Evolutionary conservation across 2,797 vertebrate genomes (phyloP).

Genomic region (Periophthalmus magnuspinnatus): DNA sequence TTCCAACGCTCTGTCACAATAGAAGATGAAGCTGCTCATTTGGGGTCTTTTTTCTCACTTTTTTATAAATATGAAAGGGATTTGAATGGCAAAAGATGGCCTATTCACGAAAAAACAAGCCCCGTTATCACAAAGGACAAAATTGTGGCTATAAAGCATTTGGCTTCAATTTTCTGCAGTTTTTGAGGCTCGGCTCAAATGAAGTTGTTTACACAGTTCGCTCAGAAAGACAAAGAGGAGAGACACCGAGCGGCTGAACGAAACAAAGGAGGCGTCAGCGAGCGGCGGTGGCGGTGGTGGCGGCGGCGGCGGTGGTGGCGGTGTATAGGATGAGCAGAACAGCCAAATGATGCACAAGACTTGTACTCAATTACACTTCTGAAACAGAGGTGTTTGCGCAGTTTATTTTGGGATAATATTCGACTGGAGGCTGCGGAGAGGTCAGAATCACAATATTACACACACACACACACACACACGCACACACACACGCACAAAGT

Average conservation of each 20-base stretch:
- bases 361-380: constrained; percentile 45
- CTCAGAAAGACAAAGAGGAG: constrained; percentile 61
- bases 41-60: constrained; percentile 33
- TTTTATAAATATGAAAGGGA: constrained; percentile 49
- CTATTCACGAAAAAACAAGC: constrained; percentile 63
- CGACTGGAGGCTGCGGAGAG: constrained; percentile 8
- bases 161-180: constrained; percentile 61
- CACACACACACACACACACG: no score
- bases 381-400: constrained; percentile 16
- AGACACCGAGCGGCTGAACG: constrained; percentile 47
- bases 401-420: constrained; percentile 28
- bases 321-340: constrained; percentile 43
- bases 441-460: constrained; percentile 32
- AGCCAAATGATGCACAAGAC: constrained; percentile 41
- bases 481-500: constrained; percentile 15
- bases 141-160: constrained; percentile 61
- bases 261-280: constrained; percentile 50
- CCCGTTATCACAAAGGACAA: constrained; percentile 66
- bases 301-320: no score
- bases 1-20: constrained; percentile 56
- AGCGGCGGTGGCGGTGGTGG: no score
- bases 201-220: constrained; percentile 73
- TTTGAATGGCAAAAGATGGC: constrained; percentile 55
- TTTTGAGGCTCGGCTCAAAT: constrained; percentile 60
- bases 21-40: constrained; percentile 57